A percentile compares a stretch with the other conserved stretches of the same genome.
phyloP scores from a whole-genome alignment of 2,113 vertebrate species.

The Calyptomena viridis region DNA sequence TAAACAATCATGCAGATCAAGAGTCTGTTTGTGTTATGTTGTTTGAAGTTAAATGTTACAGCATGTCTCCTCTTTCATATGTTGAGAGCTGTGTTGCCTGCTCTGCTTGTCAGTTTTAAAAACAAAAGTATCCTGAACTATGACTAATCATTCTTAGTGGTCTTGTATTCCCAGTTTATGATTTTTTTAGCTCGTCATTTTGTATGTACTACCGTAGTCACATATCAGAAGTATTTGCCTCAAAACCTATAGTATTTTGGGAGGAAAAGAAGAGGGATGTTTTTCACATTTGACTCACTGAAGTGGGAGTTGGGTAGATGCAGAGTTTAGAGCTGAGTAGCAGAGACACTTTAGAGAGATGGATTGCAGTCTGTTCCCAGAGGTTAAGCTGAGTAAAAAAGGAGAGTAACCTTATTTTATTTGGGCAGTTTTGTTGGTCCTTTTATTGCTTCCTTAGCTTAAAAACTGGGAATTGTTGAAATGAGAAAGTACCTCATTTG shows the following conservation, averaged over 20 bases:
- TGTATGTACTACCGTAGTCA: background rate
- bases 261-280: background rate
- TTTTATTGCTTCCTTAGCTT: background rate
- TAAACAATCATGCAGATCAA: background rate
- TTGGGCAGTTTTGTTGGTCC: background rate
- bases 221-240: background rate
- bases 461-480: background rate
- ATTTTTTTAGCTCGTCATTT: background rate
- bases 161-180: background rate
- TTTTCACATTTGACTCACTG: background rate
- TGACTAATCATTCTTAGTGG: background rate
- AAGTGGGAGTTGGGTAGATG: background rate
- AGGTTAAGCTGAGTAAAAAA: background rate
- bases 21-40: background rate
- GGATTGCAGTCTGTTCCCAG: background rate
- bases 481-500: background rate
- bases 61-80: background rate
- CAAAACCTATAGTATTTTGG: background rate
- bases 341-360: background rate
- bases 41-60: constrained; percentile 24
- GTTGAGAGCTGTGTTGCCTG: background rate
- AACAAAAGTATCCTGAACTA: background rate
- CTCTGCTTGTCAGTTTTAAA: background rate
- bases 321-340: background rate
- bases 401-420: background rate